These are phyloP conservation scores for Silurus asotus DNA, from an alignment of 2,113 vertebrate species.

Conservation along the genomic window DNA sequence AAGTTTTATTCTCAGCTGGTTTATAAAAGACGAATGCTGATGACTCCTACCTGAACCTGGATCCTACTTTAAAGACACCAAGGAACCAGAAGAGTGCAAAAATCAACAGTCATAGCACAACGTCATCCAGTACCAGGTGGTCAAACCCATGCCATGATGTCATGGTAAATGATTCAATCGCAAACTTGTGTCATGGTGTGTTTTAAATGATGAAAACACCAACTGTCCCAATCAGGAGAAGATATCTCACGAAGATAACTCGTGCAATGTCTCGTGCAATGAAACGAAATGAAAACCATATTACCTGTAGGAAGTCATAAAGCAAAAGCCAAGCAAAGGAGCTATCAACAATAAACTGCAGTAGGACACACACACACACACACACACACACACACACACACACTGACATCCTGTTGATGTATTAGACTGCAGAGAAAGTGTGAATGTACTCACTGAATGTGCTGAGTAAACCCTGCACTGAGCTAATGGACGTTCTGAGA, in stretches of 20 bases:
- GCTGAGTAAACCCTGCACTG: conserved; percentile 17
- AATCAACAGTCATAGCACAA: background rate
- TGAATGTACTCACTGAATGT: conserved; percentile 17
- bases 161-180: background rate
- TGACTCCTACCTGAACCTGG: background rate
- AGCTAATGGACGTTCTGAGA: background rate
- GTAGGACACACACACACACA: background rate
- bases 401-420: background rate
- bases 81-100: background rate
- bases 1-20: background rate
- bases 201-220: background rate
- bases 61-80: too few species aligned
- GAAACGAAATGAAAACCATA: background rate
- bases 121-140: background rate
- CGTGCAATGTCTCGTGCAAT: background rate
- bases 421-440: background rate
- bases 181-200: background rate
- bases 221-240: background rate
- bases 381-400: background rate
- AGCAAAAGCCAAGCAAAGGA: background rate
- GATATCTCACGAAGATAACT: background rate
- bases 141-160: background rate
- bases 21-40: background rate
- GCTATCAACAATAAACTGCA: background rate
- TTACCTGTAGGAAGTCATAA: background rate